Percentiles rank a stretch among this genome's conserved stretches.
phyloP scores from a whole-genome alignment of 1,140 invertebrate species.

The Amyelois transitella region DNA sequence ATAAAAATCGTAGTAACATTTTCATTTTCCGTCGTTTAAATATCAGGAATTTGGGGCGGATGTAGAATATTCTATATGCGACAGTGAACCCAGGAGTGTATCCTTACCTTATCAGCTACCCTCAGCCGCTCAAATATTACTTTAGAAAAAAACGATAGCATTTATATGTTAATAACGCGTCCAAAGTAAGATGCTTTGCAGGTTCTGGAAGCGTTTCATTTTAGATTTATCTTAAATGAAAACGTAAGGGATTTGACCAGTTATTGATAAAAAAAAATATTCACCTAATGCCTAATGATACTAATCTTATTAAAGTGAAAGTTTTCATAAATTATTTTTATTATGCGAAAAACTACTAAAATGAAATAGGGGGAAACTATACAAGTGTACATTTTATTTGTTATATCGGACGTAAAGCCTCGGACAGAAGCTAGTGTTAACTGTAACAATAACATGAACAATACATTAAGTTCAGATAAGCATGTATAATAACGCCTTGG shows the following conservation, averaged over 20 bases:
- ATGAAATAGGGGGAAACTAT: too few species aligned
- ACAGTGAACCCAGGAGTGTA: slow-evolving; percentile 43
- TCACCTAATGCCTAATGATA: too few species aligned
- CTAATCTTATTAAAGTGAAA: too few species aligned
- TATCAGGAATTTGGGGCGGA: slow-evolving; percentile 19
- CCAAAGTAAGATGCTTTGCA: slow-evolving; percentile 51
- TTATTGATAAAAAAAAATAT: too few species aligned
- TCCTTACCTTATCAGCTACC: slow-evolving; percentile 40
- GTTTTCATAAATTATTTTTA: too few species aligned
- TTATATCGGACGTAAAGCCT: too few species aligned
- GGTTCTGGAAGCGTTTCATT: slow-evolving; percentile 22
- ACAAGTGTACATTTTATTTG: too few species aligned
- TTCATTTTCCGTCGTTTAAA: neutral
- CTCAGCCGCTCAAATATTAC: slow-evolving; percentile 51
- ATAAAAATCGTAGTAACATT: too few species aligned
- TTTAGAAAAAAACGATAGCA: slow-evolving; percentile 62
- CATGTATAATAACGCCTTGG: neutral
- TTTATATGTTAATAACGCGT: slow-evolving; percentile 65
- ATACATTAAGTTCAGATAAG: neutral
- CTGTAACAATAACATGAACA: neutral
- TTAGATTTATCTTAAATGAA: neutral
- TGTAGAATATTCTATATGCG: slow-evolving; percentile 35
- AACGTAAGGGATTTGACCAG: neutral
- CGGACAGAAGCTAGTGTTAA: too few species aligned
- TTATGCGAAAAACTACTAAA: too few species aligned